Evolutionary conservation across 2,113 vertebrate species (phyloP).

Genomic region (Equus quagga): DNA sequence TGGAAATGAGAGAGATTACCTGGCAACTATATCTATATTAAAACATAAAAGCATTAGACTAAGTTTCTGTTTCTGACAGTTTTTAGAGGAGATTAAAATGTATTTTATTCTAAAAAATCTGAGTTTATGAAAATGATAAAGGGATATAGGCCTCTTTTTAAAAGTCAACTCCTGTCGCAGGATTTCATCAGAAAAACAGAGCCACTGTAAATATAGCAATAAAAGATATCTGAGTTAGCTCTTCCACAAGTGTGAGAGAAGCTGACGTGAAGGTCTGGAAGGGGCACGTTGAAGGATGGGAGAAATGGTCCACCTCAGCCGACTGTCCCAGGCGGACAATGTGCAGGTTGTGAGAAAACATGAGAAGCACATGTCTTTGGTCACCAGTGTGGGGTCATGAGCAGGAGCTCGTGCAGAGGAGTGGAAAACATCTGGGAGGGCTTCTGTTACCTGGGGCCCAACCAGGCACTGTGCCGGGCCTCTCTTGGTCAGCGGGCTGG

Average conservation of each 20-base stretch:
- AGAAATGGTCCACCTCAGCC: rapidly evolving
- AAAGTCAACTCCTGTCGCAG: neutral
- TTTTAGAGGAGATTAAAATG: neutral
- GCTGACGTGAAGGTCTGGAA: neutral
- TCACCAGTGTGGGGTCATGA: rapidly evolving
- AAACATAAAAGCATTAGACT: slow-evolving; percentile 61
- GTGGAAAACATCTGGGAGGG: neutral
- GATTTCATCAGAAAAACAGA: no score
- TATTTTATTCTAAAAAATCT: neutral
- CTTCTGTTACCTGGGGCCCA: neutral
- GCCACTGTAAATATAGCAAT: rapidly evolving
- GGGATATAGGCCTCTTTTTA: neutral
- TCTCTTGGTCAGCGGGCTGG: neutral
- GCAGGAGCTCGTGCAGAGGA: neutral
- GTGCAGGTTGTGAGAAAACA: neutral
- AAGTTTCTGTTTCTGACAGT: neutral
- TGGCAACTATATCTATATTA: neutral
- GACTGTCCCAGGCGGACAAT: rapidly evolving
- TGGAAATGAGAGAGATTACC: neutral
- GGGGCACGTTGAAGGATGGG: rapidly evolving
- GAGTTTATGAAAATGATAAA: neutral
- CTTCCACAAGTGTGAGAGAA: rapidly evolving
- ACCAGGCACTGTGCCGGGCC: rapidly evolving
- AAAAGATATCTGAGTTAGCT: no score
- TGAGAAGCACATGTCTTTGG: rapidly evolving